Conservation (phyloP, 2,797 vertebrate species). For the Florisuga fusca region DNA sequence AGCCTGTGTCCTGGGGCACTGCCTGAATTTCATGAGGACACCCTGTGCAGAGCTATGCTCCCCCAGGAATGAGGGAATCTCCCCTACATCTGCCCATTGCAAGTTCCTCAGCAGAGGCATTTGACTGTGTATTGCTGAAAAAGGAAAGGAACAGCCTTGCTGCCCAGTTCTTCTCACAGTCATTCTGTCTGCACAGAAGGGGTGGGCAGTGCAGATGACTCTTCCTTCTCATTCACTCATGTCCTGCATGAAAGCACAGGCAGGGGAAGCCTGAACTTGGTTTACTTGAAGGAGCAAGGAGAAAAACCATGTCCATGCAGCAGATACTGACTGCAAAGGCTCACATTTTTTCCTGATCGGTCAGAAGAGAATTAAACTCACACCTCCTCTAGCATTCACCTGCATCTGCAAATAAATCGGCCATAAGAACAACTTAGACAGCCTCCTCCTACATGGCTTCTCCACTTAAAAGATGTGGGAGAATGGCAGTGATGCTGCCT, state of each 20-base stretch:
- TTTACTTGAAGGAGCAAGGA: background rate
- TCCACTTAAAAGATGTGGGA: constrained; percentile 29
- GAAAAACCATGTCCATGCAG: background rate
- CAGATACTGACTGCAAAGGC: background rate
- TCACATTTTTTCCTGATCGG: background rate
- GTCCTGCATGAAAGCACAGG: background rate
- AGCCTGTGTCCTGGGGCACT: background rate
- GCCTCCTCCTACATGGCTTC: constrained; percentile 52
- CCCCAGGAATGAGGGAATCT: background rate
- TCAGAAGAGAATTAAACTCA: constrained; percentile 38
- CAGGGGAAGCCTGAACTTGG: background rate
- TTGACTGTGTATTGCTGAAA: background rate
- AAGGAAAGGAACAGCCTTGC: background rate
- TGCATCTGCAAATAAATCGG: constrained; percentile 68
- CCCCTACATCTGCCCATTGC: background rate
- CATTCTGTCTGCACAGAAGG: accelerated
- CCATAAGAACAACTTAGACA: constrained; percentile 53
- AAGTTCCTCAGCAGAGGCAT: background rate
- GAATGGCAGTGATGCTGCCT: background rate
- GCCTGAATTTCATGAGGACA: background rate
- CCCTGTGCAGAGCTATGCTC: background rate
- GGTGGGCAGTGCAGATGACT: background rate
- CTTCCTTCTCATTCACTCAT: background rate
- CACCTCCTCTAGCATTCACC: constrained; percentile 31
- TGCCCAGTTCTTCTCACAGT: background rate